Conservation (phyloP, 2,797 vertebrate species). For the Crocidura indochinensis region DNA sequence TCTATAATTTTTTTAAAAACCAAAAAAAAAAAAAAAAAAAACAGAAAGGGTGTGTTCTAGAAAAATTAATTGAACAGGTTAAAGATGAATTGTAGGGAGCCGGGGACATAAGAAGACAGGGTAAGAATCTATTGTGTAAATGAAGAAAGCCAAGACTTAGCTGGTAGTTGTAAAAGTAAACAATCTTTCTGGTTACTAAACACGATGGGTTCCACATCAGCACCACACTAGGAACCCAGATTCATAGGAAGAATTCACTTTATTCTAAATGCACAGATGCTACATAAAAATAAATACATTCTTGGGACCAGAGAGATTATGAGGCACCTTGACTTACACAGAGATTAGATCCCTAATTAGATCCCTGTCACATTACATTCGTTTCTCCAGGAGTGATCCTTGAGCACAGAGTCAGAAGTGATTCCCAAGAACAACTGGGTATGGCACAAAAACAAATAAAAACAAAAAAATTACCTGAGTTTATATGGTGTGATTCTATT, state of each 20-base stretch:
- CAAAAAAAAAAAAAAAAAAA: too few relatives aligned
- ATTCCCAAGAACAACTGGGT: too few relatives aligned
- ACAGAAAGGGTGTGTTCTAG: neutral
- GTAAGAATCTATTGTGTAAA: neutral
- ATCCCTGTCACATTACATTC: too few relatives aligned
- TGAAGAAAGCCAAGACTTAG: neutral
- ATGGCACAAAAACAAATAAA: too few relatives aligned
- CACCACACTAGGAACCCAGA: neutral
- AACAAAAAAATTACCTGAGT: neutral
- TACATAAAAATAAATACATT: neutral
- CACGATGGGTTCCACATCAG: slow-evolving; percentile 24
- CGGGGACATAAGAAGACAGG: neutral
- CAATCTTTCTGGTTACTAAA: slow-evolving; percentile 24
- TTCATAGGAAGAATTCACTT: neutral
- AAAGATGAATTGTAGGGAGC: neutral
- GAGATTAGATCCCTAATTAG: too few relatives aligned
- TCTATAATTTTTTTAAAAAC: neutral
- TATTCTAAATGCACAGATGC: neutral
- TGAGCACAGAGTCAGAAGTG: too few relatives aligned
- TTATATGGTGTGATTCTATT: neutral
- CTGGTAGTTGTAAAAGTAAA: neutral
- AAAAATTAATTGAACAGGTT: neutral
- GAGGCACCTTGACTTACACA: too few relatives aligned
- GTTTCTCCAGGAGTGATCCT: too few relatives aligned
- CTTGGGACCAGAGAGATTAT: too few relatives aligned